Conservation (phyloP, 2,113 vertebrate genomes). For the Ramphastos sulfuratus region DNA sequence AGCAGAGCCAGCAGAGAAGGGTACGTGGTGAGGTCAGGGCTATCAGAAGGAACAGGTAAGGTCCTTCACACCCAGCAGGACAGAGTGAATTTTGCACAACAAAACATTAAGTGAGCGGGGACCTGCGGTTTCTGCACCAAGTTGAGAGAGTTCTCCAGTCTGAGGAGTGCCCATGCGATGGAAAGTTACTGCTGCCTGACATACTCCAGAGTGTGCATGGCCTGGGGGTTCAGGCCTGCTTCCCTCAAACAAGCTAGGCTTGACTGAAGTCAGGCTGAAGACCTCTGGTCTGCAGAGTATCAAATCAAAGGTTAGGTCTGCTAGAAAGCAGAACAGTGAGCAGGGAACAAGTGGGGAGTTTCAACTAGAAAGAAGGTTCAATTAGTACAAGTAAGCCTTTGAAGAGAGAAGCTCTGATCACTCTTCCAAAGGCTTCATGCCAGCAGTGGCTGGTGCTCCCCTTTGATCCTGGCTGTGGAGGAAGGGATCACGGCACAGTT, state of each 20-base stretch:
- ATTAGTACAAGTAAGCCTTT: background rate
- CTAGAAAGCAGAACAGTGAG: background rate
- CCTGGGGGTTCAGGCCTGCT: fast-evolving
- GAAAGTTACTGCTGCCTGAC: background rate
- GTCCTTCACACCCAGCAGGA: background rate
- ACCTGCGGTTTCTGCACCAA: fast-evolving
- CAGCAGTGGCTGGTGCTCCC: background rate
- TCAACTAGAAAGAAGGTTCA: background rate
- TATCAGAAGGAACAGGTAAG: background rate
- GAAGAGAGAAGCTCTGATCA: background rate
- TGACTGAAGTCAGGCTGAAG: background rate
- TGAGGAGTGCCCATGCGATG: fast-evolving
- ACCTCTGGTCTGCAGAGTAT: background rate
- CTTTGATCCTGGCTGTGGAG: background rate
- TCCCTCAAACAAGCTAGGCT: background rate
- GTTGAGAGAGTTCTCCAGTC: background rate
- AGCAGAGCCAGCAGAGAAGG: too few species aligned
- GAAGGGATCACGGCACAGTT: background rate
- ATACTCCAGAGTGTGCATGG: fast-evolving
- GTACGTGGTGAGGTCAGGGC: fast-evolving
- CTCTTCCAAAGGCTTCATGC: background rate
- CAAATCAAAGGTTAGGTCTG: fast-evolving
- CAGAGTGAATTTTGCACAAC: background rate
- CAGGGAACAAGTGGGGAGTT: background rate
- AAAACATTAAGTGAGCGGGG: background rate